Conservation (phyloP, 2,888 invertebrate genomes). For the Campopleginae sp. region DNA sequence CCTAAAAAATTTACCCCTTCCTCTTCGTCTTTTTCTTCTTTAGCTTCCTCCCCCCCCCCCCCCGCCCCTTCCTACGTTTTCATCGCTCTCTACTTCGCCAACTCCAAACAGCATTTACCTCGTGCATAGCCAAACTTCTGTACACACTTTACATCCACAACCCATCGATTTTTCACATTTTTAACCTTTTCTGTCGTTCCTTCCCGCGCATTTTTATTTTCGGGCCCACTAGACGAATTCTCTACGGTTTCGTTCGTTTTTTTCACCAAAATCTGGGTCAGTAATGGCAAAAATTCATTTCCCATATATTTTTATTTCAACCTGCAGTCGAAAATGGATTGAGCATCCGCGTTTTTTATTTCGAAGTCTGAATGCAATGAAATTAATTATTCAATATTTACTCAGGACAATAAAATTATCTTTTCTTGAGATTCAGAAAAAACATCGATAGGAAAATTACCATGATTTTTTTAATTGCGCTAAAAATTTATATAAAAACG, state of each 20-base stretch:
- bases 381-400: too few species aligned
- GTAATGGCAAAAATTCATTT: too few species aligned
- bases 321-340: too few species aligned
- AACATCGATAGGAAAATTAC: too few species aligned
- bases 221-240: background rate
- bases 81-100: constrained; percentile 74
- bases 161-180: constrained; percentile 65
- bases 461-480: too few species aligned
- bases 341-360: too few species aligned
- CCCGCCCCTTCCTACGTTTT: constrained; percentile 70
- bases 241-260: background rate
- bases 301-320: too few species aligned
- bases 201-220: background rate
- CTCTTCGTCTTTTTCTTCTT: constrained; percentile 66
- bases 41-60: constrained; percentile 66
- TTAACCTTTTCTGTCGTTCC: background rate
- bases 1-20: constrained; percentile 66
- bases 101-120: constrained; percentile 77
- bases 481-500: too few species aligned
- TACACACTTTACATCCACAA: constrained; percentile 80
- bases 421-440: too few species aligned
- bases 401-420: too few species aligned
- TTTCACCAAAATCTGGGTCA: background rate
- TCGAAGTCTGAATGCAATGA: too few species aligned
- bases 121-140: constrained; percentile 81